Evolutionary conservation across 2,888 invertebrate species (phyloP), one percentile per base, ranked within the genome.

Genomic region (Drosophila quinaria): DNA sequence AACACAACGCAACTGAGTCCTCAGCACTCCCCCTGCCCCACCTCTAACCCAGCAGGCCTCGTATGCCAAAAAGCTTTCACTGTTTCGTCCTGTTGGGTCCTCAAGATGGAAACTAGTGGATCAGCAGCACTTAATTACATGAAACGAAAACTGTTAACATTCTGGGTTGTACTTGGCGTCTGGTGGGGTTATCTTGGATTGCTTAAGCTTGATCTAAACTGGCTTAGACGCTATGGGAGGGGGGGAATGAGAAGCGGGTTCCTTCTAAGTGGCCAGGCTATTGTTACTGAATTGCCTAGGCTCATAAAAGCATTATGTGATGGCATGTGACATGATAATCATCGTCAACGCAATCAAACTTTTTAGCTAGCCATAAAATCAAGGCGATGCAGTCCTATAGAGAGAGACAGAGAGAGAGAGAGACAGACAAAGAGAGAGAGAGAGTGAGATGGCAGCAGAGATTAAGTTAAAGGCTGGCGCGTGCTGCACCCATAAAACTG

Each of bases 121-220:
- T 86, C 85, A 86, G 84, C 87, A 80, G 84, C 85, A 88, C 85
- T 88, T 86, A 86, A 86, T 86, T 86, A 86, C 89, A 88, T 86
- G 87, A 86, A 86, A 86, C 78, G 85, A 88, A 88, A 85, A 86
- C 86, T 88, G 85, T 86, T 88, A 86, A 87, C 85, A 82, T 88
- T 80, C 74, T 54, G 31, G 54, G 35, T 22, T 41, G 13, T 37
- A 19, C 29, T 46, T 52, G 49, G 44, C 11, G 3, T 10, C 25
- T 6, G 50, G 35, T 5, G 17, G 13, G 13, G 10, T 11, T 11
- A 17, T 42, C 42, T 42, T 42, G 19, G 11, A 42, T 42, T 42
- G 19, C 15, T 17, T 5, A 6, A 35, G 51, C 6, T 56, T 72
- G 49, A 54, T 54, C 11, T 41, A 54, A 41, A 41, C 13, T 10